phyloP scores from a whole-genome alignment of 2,797 vertebrate genomes.

The Fringilla coelebs region DNA sequence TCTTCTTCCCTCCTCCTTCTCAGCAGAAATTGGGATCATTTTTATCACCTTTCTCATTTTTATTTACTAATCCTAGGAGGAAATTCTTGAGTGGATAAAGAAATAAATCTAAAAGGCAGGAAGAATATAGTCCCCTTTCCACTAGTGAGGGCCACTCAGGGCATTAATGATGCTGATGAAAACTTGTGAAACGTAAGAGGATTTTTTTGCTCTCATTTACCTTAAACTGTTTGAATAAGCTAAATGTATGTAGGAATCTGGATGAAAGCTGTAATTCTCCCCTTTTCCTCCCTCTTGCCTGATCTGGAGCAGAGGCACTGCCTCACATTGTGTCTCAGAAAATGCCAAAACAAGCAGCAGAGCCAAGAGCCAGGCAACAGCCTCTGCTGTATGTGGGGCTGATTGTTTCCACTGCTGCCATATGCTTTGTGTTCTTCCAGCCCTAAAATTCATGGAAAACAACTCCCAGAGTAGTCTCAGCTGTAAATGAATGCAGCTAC shows the following conservation, averaged over 20 bases:
- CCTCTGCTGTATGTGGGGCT: neutral
- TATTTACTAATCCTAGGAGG: neutral
- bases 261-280: neutral
- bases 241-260: neutral
- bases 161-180: neutral
- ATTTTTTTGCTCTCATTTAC: constrained; percentile 9
- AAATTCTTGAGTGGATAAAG: neutral
- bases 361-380: neutral
- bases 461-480: neutral
- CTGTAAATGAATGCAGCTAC: neutral
- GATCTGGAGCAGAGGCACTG: neutral
- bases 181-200: neutral
- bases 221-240: neutral
- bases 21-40: neutral
- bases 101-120: neutral
- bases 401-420: neutral
- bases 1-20: neutral
- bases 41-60: neutral
- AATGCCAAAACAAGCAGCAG: neutral
- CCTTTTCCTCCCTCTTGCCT: neutral
- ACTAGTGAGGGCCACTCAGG: neutral
- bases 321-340: neutral
- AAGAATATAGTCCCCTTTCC: neutral
- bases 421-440: neutral
- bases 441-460: neutral